Conservation (phyloP, 2,797 vertebrate species). For the Anas flavirostris region DNA sequence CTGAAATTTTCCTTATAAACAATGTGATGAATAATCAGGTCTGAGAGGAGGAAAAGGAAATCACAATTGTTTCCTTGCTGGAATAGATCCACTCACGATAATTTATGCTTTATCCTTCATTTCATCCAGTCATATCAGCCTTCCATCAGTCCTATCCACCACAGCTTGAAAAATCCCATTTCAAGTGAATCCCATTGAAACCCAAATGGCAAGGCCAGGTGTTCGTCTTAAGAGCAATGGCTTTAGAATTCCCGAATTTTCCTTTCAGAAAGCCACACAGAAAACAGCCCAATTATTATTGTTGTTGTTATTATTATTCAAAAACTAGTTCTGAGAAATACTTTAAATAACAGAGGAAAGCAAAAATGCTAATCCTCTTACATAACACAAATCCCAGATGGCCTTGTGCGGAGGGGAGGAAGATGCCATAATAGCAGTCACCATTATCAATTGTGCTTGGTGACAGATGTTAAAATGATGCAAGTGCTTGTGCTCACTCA, state of each 20-base stretch:
- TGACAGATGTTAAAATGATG: slow-evolving; percentile 70
- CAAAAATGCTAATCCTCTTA: slow-evolving; percentile 73
- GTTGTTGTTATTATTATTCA: slow-evolving; percentile 70
- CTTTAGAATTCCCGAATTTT: slow-evolving; percentile 67
- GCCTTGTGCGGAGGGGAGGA: slow-evolving; percentile 67
- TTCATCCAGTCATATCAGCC: slow-evolving; percentile 27
- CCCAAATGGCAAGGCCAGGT: slow-evolving; percentile 66
- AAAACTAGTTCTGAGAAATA: slow-evolving; percentile 76
- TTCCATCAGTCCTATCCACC: slow-evolving; percentile 33
- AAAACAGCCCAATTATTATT: slow-evolving; percentile 71
- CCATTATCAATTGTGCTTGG: slow-evolving; percentile 54
- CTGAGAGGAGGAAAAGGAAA: slow-evolving; percentile 19
- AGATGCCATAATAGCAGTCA: slow-evolving; percentile 64
- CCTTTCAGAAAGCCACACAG: slow-evolving; percentile 49
- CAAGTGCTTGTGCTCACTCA: slow-evolving; percentile 29
- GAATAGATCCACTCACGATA: slow-evolving; percentile 22
- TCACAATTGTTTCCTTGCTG: slow-evolving; percentile 57
- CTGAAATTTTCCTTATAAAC: slow-evolving; percentile 5
- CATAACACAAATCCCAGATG: slow-evolving; percentile 77
- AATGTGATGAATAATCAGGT: background rate
- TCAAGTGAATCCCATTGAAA: slow-evolving; percentile 57
- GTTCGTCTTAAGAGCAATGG: slow-evolving; percentile 54
- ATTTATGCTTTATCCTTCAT: slow-evolving; percentile 46
- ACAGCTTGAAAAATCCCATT: slow-evolving; percentile 46
- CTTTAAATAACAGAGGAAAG: slow-evolving; percentile 76